Percentiles rank a stretch among this genome's conserved stretches.
phyloP scores from a whole-genome alignment of 2,113 vertebrate species.

The Zosterops hypoxanthus region DNA sequence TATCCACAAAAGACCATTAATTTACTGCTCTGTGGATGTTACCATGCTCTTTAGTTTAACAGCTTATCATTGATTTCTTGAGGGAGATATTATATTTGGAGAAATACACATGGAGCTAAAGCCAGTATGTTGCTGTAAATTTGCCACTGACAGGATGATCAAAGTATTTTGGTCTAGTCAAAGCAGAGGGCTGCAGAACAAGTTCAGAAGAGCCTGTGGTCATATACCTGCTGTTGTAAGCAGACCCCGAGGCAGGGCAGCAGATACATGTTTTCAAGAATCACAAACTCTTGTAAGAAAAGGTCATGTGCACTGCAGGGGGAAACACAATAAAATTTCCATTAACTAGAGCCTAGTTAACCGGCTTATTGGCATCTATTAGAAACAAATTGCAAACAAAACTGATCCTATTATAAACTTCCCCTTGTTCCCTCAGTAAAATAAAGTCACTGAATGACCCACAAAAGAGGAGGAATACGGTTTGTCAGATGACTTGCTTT shows the following conservation, averaged over 20 bases:
- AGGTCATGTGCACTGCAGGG: slow-evolving; percentile 89
- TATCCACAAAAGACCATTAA: slow-evolving; percentile 90
- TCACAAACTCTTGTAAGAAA: slow-evolving; percentile 83
- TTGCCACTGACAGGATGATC: slow-evolving; percentile 82
- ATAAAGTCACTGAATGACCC: slow-evolving; percentile 69
- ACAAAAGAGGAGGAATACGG: slow-evolving; percentile 60
- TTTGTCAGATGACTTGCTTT: slow-evolving; percentile 68
- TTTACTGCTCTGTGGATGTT: slow-evolving; percentile 88
- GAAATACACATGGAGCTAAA: slow-evolving; percentile 81
- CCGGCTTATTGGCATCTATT: slow-evolving; percentile 92
- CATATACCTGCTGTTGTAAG: slow-evolving; percentile 60
- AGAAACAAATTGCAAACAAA: slow-evolving; percentile 95
- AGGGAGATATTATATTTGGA: slow-evolving; percentile 86
- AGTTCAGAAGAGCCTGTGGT: slow-evolving; percentile 68
- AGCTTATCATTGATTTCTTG: slow-evolving; percentile 87
- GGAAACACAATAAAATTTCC: slow-evolving; percentile 96
- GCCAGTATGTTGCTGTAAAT: slow-evolving; percentile 79
- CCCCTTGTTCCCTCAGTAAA: slow-evolving; percentile 74
- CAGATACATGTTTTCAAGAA: slow-evolving; percentile 86
- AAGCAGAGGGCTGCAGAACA: slow-evolving; percentile 53
- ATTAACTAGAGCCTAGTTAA: slow-evolving; percentile 96
- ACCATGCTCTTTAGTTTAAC: slow-evolving; percentile 88
- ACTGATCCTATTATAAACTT: slow-evolving; percentile 89
- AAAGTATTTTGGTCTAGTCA: slow-evolving; percentile 74
- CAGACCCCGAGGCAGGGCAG: slow-evolving; percentile 68